Evolutionary conservation across 2,797 vertebrate species (phyloP).

Genomic region (Paratrypauchen microcephalus): DNA sequence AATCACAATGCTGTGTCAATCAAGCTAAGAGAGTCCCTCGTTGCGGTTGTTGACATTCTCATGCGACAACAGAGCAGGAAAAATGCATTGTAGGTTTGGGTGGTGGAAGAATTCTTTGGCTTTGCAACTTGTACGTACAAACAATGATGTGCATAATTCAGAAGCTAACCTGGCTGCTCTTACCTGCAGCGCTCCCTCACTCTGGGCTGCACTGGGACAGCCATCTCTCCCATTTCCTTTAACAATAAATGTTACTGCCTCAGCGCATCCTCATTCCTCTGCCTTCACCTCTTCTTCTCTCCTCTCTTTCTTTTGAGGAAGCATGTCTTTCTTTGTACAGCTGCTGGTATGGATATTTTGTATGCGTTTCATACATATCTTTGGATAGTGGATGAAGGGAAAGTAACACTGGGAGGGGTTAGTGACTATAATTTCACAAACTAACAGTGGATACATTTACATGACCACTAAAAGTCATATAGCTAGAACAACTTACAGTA

Average conservation of each 20-base stretch:
- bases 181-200: constrained; percentile 57
- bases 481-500: too few relatives aligned
- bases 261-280: constrained; percentile 56
- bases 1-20: background rate
- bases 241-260: constrained; percentile 69
- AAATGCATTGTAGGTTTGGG: constrained; percentile 21
- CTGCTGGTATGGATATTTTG: background rate
- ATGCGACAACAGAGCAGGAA: constrained; percentile 6
- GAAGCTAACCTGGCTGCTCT: constrained; percentile 49
- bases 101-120: constrained; percentile 32
- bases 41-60: background rate
- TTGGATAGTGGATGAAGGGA: background rate
- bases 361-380: background rate
- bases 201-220: constrained; percentile 54
- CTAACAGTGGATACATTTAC: background rate
- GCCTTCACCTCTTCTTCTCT: constrained; percentile 28
- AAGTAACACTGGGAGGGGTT: background rate
- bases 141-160: constrained; percentile 61
- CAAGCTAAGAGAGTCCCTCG: constrained; percentile 13
- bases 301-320: constrained; percentile 31
- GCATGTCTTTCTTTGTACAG: constrained; percentile 6
- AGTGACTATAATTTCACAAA: background rate
- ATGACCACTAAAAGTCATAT: too few relatives aligned
- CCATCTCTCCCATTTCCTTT: constrained; percentile 67
- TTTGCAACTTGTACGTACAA: constrained; percentile 31